phyloP scores from a whole-genome alignment of 2,888 invertebrate genomes.

The Callyntrura sp. region DNA sequence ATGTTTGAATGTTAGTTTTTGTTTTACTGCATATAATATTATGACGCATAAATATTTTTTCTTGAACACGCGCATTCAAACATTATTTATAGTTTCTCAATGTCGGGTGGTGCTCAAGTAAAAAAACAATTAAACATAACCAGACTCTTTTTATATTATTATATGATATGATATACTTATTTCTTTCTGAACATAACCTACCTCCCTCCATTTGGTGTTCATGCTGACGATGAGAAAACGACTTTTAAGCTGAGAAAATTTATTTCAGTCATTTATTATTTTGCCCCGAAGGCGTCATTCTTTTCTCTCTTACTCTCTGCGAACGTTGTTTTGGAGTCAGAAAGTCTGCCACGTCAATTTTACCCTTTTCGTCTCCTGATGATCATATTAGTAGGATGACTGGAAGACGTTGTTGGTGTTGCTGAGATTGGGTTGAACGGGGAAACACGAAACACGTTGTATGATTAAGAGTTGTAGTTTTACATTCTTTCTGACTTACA shows the following conservation, averaged over 20 bases:
- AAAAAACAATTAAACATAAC: too few species aligned
- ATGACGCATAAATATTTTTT: too few species aligned
- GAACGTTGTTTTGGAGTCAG: slow-evolving; percentile 72
- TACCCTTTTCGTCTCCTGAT: too few species aligned
- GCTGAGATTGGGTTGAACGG: background rate
- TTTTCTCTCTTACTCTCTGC: background rate
- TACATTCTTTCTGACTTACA: slow-evolving; percentile 42
- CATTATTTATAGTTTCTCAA: too few species aligned
- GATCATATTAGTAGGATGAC: slow-evolving; percentile 14
- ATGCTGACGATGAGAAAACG: background rate
- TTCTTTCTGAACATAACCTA: slow-evolving; percentile 40
- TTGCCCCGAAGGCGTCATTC: slow-evolving; percentile 64
- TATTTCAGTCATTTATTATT: slow-evolving; percentile 53
- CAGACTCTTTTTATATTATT: too few species aligned
- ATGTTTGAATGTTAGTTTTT: too few species aligned
- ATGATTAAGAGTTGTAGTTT: background rate
- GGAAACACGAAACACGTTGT: background rate
- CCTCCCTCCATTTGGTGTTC: background rate
- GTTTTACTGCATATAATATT: too few species aligned
- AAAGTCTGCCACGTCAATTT: slow-evolving; percentile 58
- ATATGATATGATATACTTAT: too few species aligned
- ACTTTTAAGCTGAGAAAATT: slow-evolving; percentile 19
- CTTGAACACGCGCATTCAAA: too few species aligned
- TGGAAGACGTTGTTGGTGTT: background rate
- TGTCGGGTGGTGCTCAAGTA: too few species aligned